A percentile compares a stretch with the other conserved stretches of the same genome.
These are phyloP conservation scores for Arbacia lixula DNA, from an alignment of 53 echinoderm and acorn worm genomes.

Conservation along the genomic window DNA sequence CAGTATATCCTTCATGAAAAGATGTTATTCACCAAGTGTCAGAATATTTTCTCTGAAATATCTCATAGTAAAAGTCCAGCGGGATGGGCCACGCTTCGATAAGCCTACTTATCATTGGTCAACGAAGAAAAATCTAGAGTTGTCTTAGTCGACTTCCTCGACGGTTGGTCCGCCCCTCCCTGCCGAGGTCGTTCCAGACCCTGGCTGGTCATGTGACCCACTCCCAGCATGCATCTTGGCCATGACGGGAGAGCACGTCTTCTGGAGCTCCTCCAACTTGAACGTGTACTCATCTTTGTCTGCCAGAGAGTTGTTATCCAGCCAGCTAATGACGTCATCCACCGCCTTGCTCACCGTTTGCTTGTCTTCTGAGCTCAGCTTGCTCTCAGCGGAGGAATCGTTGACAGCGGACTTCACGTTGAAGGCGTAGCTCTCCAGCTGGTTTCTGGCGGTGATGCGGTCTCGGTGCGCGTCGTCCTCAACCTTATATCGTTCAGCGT, in stretches of 20 bases:
- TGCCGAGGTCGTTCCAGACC: not conserved
- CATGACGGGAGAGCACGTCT: constrained; percentile 85
- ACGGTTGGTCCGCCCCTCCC: constrained; percentile 68
- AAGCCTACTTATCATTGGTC: too few species aligned
- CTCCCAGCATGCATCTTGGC: constrained; percentile 74
- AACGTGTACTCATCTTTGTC: constrained; percentile 75
- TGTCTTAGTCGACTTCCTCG: constrained; percentile 80
- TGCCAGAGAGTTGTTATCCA: constrained; percentile 82
- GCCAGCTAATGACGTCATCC: constrained; percentile 78
- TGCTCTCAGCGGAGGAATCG: constrained; percentile 71
- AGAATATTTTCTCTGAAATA: too few species aligned
- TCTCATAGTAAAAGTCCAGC: too few species aligned
- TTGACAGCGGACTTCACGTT: constrained; percentile 70
- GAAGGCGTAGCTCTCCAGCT: constrained; percentile 77
- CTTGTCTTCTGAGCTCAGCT: constrained; percentile 69
- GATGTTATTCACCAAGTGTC: too few species aligned
- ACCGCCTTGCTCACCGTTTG: constrained; percentile 56
- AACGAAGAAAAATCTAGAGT: too few species aligned
- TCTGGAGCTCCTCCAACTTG: constrained; percentile 88
- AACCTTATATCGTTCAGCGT: constrained; percentile 77
- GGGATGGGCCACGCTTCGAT: too few species aligned
- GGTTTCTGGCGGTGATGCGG: constrained; percentile 72
- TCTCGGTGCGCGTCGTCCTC: constrained; percentile 85
- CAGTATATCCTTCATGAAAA: too few species aligned
- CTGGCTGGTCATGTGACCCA: not conserved